Base-by-base conservation (phyloP, 2,113 vertebrate genomes). In the Procavia capensis region DNA sequence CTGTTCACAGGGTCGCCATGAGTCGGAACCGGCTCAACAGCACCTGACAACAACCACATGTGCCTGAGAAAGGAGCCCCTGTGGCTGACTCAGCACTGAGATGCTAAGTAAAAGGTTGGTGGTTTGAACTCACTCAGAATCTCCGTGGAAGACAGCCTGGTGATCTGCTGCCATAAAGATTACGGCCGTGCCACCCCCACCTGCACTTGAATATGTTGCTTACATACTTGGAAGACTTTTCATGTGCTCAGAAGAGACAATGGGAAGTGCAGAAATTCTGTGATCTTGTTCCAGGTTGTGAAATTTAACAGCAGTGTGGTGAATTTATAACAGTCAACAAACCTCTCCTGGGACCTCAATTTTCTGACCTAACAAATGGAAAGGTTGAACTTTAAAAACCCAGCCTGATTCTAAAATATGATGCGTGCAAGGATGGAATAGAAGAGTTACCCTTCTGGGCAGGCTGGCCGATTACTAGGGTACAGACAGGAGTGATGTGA, bases 401-500 rank as follows among this genome's bases (percentile, higher is more conserved):
- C 17, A 87, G 39, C 6, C 45, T 34, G n/a, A 10, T 5, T 82
- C 63, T 68, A 54, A 82, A 88, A 78, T 84, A 50, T 41, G 79
- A 85, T 9, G 27, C 61, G 74, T 83, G 6, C 34, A 59, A 8
- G 41, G 16, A 90, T 83, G 68, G 27, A 0, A 4, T 34, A 1
- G 43, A 31, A 29, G 24, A 59, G 9, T 59, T 4, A 9, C 20
- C 10, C 8, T 85, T 16, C 72, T 24, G n/a, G 80, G 41, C 29
- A 17, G 31, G 27, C 16, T 68, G 29, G 22, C 3, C 25, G 17
- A 13, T 43, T 17, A 27, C 86, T 17, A 14, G 29, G 25, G 19
- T 57, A 31, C 17, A 50, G 19, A 11, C 1, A 0, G 4, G 2
- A 9, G 1, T 10, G 11, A 2, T 9, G 1, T 5, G n/a, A 11